phyloP scores from a whole-genome alignment of 2,113 vertebrate species.

The Opisthocomus hoazin region DNA sequence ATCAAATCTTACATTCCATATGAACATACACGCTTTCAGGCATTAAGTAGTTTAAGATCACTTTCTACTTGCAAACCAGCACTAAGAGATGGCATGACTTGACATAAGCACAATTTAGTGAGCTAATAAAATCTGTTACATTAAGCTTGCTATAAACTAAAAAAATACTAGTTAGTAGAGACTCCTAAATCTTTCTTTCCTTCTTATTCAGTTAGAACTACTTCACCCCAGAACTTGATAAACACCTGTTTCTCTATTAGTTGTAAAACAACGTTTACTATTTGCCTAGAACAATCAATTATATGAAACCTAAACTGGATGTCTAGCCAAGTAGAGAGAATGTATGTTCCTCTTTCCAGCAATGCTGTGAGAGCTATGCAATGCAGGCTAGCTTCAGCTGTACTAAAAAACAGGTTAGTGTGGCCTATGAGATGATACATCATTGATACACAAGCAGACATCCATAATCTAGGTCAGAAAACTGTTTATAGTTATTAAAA shows the following conservation, averaged over 20 bases:
- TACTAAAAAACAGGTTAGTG: background rate
- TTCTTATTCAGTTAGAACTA: background rate
- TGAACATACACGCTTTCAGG: background rate
- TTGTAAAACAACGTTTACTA: background rate
- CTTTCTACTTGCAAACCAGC: background rate
- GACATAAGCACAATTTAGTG: background rate
- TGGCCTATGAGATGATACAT: background rate
- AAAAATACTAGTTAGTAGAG: background rate
- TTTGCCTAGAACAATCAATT: background rate
- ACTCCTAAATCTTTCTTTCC: background rate
- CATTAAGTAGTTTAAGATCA: background rate
- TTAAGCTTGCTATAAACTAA: background rate
- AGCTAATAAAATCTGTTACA: background rate
- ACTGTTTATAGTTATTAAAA: background rate
- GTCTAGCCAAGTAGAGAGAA: background rate
- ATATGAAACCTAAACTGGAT: background rate
- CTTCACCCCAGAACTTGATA: background rate
- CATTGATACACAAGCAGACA: background rate
- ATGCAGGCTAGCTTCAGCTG: background rate
- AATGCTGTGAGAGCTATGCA: background rate
- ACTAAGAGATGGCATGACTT: background rate
- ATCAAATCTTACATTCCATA: background rate
- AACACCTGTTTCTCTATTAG: background rate
- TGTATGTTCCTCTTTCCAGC: background rate
- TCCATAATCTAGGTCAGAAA: conserved; percentile 10